phyloP scores from a whole-genome alignment of 1,140 invertebrate species.

The Saccostrea echinata region DNA sequence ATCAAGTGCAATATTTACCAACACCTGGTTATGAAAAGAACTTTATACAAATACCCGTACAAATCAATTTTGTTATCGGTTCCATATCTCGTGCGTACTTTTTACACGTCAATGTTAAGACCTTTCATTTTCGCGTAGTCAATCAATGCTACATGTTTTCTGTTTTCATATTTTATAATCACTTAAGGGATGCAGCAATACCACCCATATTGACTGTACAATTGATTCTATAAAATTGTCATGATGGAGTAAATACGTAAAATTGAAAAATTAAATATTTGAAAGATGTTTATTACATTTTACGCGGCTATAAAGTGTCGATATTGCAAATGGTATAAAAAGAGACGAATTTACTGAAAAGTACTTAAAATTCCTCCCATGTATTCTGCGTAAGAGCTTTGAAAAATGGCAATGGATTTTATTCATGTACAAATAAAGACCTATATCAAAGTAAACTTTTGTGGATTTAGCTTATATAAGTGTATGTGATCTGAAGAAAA shows the following conservation, averaged over 20 bases:
- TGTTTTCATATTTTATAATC: background rate
- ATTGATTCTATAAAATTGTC: background rate
- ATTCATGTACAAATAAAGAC: conserved; percentile 6
- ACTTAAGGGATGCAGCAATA: background rate
- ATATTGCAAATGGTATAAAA: background rate
- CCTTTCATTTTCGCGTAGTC: background rate
- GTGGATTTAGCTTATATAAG: background rate
- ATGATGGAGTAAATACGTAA: background rate
- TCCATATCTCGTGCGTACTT: conserved; percentile 17
- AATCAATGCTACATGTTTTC: background rate
- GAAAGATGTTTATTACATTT: background rate
- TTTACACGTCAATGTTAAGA: background rate
- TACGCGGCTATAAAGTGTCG: background rate
- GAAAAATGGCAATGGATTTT: background rate
- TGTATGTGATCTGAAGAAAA: background rate
- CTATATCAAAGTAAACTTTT: conserved; percentile 2
- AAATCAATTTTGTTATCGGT: background rate
- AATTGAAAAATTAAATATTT: background rate
- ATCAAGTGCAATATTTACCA: conserved; percentile 19
- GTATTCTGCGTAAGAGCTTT: background rate
- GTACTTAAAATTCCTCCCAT: background rate
- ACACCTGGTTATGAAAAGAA: background rate
- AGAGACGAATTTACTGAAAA: too few relatives aligned
- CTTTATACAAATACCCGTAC: background rate
- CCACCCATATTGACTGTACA: conserved; percentile 9